Conservation (phyloP, 2,797 vertebrate species). For the Rhynchonycteris naso region DNA sequence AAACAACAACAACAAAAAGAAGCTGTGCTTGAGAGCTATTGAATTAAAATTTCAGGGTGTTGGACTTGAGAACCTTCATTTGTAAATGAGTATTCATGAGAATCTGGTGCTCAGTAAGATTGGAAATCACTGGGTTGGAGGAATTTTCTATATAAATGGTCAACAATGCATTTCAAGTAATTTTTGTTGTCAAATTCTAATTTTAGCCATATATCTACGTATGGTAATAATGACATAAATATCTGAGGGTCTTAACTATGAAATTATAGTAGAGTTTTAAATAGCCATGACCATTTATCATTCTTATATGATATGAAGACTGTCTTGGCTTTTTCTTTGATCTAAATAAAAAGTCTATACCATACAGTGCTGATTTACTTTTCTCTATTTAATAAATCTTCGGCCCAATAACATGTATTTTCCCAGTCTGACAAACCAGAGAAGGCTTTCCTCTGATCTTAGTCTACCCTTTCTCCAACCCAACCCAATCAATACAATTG, state of each 20-base stretch:
- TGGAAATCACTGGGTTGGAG: background rate
- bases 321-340: background rate
- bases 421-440: background rate
- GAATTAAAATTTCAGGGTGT: background rate
- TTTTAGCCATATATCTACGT: background rate
- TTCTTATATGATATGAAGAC: background rate
- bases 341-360: conserved; percentile 7
- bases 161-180: background rate
- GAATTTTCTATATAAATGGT: background rate
- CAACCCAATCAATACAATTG: background rate
- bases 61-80: background rate
- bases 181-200: background rate
- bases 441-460: background rate
- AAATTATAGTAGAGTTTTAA: background rate
- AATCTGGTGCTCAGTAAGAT: background rate
- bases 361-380: background rate
- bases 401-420: background rate
- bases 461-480: too few species aligned
- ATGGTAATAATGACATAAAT: background rate
- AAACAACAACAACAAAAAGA: too few species aligned
- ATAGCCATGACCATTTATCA: background rate
- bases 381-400: background rate
- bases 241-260: background rate
- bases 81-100: background rate
- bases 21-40: background rate